Evolutionary conservation across 37 sponge, comb jelly and placozoan species (phyloP), one percentile per base, ranked within the genome.

Genomic region (Eunapius fragilis): DNA sequence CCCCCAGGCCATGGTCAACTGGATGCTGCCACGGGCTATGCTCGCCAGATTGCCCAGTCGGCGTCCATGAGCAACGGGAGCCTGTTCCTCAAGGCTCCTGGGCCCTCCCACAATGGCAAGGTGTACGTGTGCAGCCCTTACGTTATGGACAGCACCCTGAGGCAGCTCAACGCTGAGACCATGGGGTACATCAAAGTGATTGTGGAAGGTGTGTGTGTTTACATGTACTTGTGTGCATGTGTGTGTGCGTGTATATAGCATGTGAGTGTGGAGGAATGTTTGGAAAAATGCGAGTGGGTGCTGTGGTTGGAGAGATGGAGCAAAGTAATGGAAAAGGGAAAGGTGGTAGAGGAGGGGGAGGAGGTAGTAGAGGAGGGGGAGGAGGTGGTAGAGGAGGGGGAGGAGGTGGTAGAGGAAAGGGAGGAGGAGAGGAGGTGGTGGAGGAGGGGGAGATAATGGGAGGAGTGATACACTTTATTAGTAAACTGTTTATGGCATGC

Each of bases 371-470:
- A 32, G 26, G 35, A 36, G 33, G 79, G 3, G 25, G 72, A 30
- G 27, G 27, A 35, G 45, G 82, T 34, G 45, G 9, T 24, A 27
- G 13, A 7, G 27, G 4, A 30, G 26, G 26, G 7, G 71, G 26
- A 28, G 26, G 50, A 12, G 80, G 48, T 45, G 12, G 79, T 5
- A 67, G 31, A 67, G 41, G 81, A 69, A 36, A 36, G 72, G 41
- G 71, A 76, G 83, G 31, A 74, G 36, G 50, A 32, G 67, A 71
- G 71, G 31, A 48, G 37, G 74, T 28, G 49, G 31, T 72, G 23
- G 80, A 72, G 78, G 2, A 75, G 25, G 69, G 50, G 14, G 87
- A 22, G 72, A 72, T 50, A 37, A 74, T 70, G 74, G 37, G 87
- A 79, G 41, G 26, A 71, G 31, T 5, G 70, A 50, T 14, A 33